Percentiles rank a stretch among this genome's conserved stretches.
Evolutionary conservation across 1,140 invertebrate genomes (phyloP).

Genomic region (Manduca sexta): DNA sequence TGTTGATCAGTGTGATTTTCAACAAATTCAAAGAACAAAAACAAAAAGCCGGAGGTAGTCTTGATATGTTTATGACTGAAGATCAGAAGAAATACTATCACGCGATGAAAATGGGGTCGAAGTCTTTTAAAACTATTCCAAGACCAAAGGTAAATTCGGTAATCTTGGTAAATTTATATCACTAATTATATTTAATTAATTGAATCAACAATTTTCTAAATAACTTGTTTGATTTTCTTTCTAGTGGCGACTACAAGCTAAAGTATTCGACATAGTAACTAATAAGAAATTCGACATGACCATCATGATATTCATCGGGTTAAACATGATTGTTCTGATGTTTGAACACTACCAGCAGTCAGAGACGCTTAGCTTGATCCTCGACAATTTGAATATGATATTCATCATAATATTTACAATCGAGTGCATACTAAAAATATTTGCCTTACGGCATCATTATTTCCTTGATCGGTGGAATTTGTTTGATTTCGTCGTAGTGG

Average conservation of each 20-base stretch:
- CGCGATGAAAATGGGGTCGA: constrained; percentile 99
- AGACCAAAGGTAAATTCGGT: constrained; percentile 97
- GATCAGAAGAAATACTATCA: constrained; percentile 99
- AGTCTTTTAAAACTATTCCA: constrained; percentile 97
- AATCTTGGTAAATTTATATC: no score
- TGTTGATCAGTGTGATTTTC: constrained; percentile 99
- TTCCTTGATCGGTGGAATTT: constrained; percentile 99
- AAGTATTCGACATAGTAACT: constrained; percentile 97
- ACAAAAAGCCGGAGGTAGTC: constrained; percentile 97
- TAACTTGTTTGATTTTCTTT: constrained; percentile 49
- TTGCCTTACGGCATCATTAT: constrained; percentile 97
- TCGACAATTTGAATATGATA: constrained; percentile 95
- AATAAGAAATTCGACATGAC: constrained; percentile 99
- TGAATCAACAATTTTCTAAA: constrained; percentile 2
- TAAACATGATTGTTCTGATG: constrained; percentile 99
- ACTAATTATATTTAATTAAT: no score
- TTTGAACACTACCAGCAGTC: constrained; percentile 96
- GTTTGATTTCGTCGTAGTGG: constrained; percentile 99
- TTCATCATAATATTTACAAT: constrained; percentile 99
- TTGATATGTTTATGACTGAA: constrained; percentile 99
- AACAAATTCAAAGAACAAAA: constrained; percentile 99
- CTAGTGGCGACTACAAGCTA: constrained; percentile 95
- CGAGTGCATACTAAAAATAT: constrained; percentile 98
- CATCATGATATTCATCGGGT: constrained; percentile 98
- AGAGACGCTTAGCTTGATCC: constrained; percentile 84